These are phyloP conservation scores for Rhinophrynus dorsalis DNA, from an alignment of 2,797 vertebrate genomes.

Conservation along the genomic window DNA sequence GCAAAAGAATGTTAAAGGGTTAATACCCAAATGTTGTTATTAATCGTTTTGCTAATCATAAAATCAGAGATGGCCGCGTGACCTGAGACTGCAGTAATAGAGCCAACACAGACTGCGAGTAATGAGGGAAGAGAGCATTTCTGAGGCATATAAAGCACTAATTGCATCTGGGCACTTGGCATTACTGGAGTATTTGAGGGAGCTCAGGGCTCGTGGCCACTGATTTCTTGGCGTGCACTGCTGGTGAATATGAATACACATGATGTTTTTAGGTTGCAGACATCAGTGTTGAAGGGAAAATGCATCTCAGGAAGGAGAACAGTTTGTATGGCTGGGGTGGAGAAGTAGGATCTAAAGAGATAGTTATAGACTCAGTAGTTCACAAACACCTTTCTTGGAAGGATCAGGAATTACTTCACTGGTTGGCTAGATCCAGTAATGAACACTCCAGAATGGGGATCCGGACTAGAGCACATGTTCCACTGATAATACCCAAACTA, in stretches of 20 bases:
- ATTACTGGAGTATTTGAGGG: constrained; percentile 22
- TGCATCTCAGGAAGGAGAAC: constrained; percentile 15
- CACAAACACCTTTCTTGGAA: too few relatives aligned
- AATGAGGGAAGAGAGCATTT: constrained; percentile 37
- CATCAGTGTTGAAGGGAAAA: constrained; percentile 35
- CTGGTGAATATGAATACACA: constrained; percentile 29
- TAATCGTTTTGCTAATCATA: constrained; percentile 49
- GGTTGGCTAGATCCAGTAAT: too few relatives aligned
- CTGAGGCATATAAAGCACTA: constrained; percentile 21
- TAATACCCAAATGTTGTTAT: constrained; percentile 49
- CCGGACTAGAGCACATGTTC: too few relatives aligned
- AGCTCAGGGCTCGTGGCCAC: constrained; percentile 46
- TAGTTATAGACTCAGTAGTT: too few relatives aligned
- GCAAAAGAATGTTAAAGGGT: too few relatives aligned
- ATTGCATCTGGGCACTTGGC: constrained; percentile 47
- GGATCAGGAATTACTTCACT: too few relatives aligned
- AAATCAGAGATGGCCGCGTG: constrained; percentile 48
- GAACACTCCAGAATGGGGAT: too few relatives aligned
- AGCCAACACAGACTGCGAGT: constrained; percentile 45
- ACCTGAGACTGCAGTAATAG: constrained; percentile 46
- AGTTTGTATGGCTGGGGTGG: not conserved
- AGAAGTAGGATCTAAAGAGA: not conserved
- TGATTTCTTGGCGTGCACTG: constrained; percentile 32
- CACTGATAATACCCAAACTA: too few relatives aligned
- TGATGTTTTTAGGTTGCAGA: constrained; percentile 37